Evolutionary conservation across 2,888 invertebrate genomes (phyloP).

Genomic region (Cryptocephalus primarius): DNA sequence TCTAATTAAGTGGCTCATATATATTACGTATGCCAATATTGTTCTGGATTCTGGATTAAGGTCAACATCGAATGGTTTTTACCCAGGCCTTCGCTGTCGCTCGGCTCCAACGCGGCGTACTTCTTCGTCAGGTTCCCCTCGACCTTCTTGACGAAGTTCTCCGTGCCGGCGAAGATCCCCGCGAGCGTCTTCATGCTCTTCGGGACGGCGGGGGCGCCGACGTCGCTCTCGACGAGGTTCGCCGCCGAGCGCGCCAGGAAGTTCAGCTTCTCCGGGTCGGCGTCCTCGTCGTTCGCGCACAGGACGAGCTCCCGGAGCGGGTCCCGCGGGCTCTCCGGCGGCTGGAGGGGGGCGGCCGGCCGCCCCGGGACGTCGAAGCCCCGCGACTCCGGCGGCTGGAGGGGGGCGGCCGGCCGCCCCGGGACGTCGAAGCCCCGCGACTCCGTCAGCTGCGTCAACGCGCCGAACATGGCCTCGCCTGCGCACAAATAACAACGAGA

Average conservation of each 20-base stretch:
- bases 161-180: conserved; percentile 34
- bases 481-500: no score
- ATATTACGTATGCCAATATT: no score
- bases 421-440: conserved; percentile 17
- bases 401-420: conserved; percentile 2
- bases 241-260: conserved; percentile 52
- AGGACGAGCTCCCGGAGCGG: conserved; percentile 53
- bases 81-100: conserved; percentile 53
- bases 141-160: conserved; percentile 31
- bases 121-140: conserved; percentile 32
- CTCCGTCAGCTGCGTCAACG: conserved; percentile 28
- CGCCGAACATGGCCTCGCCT: conserved; percentile 24
- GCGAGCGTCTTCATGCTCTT: conserved; percentile 29
- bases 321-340: conserved; percentile 33
- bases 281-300: conserved; percentile 40
- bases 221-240: conserved; percentile 43
- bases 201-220: conserved; percentile 15
- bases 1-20: no score
- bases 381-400: conserved; percentile 8
- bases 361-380: conserved; percentile 7
- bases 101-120: conserved; percentile 42
- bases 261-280: conserved; percentile 40
- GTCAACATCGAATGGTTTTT: no score
- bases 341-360: conserved; percentile 4
- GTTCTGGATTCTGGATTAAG: no score